phyloP scores from a whole-genome alignment of 2,113 vertebrate genomes.

The Rhagologus leucostigma region DNA sequence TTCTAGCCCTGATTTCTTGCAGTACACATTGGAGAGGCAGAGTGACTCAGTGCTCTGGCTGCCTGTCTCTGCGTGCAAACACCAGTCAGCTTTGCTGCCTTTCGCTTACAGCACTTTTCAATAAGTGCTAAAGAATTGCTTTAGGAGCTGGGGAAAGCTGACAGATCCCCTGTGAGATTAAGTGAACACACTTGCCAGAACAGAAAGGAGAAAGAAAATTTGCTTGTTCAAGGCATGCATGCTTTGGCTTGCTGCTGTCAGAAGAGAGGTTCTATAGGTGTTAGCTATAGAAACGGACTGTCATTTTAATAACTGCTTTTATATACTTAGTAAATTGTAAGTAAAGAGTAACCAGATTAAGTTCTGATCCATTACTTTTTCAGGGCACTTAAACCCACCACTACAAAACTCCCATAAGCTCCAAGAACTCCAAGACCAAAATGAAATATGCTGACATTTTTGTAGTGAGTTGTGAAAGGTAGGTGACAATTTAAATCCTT shows the following conservation, averaged over 20 bases:
- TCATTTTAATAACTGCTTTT: not conserved
- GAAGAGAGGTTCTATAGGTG: not conserved
- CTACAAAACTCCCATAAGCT: not conserved
- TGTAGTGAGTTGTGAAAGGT: not conserved
- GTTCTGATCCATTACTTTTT: not conserved
- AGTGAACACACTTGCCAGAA: conserved; percentile 65
- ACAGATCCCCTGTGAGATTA: conserved; percentile 73
- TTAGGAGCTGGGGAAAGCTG: conserved; percentile 71
- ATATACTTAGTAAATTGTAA: not conserved
- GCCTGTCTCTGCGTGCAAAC: conserved; percentile 42
- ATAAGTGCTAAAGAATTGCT: conserved; percentile 71
- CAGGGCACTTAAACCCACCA: not conserved
- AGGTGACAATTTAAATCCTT: not conserved
- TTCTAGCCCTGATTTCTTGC: conserved; percentile 1
- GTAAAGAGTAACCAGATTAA: not conserved
- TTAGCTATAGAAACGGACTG: not conserved
- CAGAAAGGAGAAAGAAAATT: conserved; percentile 60
- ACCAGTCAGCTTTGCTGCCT: conserved; percentile 54
- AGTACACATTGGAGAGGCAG: not conserved
- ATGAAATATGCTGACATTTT: not conserved
- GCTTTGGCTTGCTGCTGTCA: conserved; percentile 60
- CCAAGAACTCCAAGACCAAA: not conserved
- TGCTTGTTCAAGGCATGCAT: conserved; percentile 44
- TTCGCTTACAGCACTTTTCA: conserved; percentile 63
- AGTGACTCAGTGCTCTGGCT: not conserved